phyloP scores from a whole-genome alignment of 1,140 invertebrate species.

The Laupala kohalensis region DNA sequence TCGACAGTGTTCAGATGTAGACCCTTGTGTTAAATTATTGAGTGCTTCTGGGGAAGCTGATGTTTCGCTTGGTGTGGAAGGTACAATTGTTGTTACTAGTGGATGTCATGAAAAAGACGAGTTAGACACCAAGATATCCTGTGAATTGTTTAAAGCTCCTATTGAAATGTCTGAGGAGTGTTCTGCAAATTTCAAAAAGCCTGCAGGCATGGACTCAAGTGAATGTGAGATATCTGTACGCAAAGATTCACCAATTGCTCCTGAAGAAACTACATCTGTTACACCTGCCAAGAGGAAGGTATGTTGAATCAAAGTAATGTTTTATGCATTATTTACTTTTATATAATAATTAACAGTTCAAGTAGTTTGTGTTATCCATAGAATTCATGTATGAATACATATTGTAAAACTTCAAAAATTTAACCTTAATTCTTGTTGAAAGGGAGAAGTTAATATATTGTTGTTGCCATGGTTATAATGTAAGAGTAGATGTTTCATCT shows the following conservation, averaged over 20 bases:
- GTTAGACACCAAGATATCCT: neutral
- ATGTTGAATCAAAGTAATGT: too few species aligned
- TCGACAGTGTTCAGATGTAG: neutral
- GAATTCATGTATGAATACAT: too few species aligned
- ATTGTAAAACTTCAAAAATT: too few species aligned
- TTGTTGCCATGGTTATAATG: too few species aligned
- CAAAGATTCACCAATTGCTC: neutral
- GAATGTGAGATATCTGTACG: neutral
- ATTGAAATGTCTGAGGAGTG: neutral
- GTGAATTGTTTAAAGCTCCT: neutral
- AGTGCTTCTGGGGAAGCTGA: neutral
- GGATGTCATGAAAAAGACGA: neutral
- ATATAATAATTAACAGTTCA: too few species aligned
- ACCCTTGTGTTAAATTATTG: neutral
- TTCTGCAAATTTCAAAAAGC: neutral
- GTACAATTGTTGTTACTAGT: neutral
- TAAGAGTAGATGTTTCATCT: too few species aligned
- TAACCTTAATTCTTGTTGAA: too few species aligned
- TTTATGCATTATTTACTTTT: too few species aligned
- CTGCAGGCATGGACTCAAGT: neutral
- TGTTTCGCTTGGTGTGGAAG: neutral
- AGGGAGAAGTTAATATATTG: too few species aligned
- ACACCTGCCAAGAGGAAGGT: neutral
- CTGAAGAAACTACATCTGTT: conserved; percentile 11
- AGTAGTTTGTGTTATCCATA: too few species aligned